Evolutionary conservation across 2,113 vertebrate genomes (phyloP).

Genomic region (Eolophus roseicapilla): DNA sequence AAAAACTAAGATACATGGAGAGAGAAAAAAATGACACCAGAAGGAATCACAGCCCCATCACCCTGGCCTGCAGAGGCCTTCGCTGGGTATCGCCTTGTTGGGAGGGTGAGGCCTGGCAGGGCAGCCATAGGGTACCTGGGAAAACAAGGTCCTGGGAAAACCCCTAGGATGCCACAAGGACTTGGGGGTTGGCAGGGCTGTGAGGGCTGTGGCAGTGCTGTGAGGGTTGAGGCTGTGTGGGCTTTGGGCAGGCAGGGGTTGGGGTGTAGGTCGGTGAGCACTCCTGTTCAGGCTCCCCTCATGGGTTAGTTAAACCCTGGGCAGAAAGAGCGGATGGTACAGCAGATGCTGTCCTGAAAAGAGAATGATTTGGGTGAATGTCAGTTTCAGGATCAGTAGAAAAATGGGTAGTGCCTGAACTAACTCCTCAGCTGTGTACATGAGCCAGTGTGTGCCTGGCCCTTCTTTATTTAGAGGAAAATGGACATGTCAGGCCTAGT

Average conservation of each 20-base stretch:
- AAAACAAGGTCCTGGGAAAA: not conserved
- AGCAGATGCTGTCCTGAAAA: too few species aligned
- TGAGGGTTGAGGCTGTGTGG: not conserved
- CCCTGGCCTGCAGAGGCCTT: not conserved
- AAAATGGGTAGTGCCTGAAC: not conserved
- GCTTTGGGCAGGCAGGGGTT: not conserved
- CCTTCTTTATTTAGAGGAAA: not conserved
- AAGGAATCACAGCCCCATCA: not conserved
- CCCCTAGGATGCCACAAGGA: not conserved
- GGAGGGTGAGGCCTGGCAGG: not conserved
- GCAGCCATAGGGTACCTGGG: not conserved
- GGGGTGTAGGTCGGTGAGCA: fast-evolving
- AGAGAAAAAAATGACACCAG: too few species aligned
- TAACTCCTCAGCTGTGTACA: fast-evolving
- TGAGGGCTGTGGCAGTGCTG: too few species aligned
- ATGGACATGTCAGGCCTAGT: not conserved
- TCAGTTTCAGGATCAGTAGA: not conserved
- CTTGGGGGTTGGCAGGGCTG: not conserved
- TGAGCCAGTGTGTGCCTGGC: not conserved
- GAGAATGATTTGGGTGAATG: too few species aligned
- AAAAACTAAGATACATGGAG: not conserved
- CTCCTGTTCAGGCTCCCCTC: fast-evolving
- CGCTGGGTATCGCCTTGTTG: fast-evolving
- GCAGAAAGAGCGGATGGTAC: not conserved
- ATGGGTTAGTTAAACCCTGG: too few species aligned